These are phyloP conservation scores for Nematopogon swammerdamellus DNA, from an alignment of 2,888 invertebrate genomes.

Conservation along the genomic window DNA sequence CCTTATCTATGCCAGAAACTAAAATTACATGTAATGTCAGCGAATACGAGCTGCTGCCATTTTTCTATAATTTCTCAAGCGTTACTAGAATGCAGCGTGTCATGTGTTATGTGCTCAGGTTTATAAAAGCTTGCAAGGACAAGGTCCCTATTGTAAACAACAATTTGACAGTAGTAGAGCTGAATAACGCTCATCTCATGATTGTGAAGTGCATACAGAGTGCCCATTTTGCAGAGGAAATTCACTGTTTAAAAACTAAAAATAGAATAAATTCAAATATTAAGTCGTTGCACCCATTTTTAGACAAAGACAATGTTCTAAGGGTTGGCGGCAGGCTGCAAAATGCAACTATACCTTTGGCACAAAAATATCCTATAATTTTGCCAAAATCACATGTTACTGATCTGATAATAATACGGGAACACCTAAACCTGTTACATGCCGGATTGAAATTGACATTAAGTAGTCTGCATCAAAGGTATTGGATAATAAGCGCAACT, in stretches of 20 bases:
- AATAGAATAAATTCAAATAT: neutral
- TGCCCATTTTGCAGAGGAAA: neutral
- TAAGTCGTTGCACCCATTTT: neutral
- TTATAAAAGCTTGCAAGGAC: too few relatives aligned
- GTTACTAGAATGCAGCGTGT: too few relatives aligned
- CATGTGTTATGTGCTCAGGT: too few relatives aligned
- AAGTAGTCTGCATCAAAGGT: neutral
- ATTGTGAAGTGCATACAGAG: too few relatives aligned
- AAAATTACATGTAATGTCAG: too few relatives aligned
- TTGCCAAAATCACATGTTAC: constrained; percentile 2
- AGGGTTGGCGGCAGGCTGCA: constrained; percentile 2
- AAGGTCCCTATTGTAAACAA: neutral
- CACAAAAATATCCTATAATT: constrained; percentile 1
- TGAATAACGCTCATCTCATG: too few relatives aligned
- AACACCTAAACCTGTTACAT: too few relatives aligned
- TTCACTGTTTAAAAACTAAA: neutral
- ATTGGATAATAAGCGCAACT: neutral
- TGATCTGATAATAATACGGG: neutral
- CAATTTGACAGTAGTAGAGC: too few relatives aligned
- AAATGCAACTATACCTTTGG: constrained; percentile 1
- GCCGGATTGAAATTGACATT: too few relatives aligned
- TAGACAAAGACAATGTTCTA: neutral
- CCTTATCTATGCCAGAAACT: too few relatives aligned
- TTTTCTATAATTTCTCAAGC: too few relatives aligned
- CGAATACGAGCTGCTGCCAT: too few relatives aligned